Conservation (phyloP, 2,113 vertebrate species). For the cattle (Bos taurus) region DNA sequence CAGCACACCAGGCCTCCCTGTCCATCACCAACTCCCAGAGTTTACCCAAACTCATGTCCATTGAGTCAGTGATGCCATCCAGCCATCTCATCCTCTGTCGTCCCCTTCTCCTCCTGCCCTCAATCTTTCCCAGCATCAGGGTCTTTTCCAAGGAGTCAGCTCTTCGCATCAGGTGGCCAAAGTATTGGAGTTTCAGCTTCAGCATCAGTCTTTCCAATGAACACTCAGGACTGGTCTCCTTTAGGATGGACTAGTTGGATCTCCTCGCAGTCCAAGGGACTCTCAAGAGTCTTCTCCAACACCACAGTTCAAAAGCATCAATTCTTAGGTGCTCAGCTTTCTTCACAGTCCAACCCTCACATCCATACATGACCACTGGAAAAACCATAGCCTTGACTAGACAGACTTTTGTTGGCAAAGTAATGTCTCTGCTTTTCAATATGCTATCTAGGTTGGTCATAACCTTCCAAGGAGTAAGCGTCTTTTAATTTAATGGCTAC, state of each 20-base stretch:
- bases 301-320: background rate
- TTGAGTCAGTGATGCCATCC: background rate
- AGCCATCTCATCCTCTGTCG: background rate
- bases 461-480: background rate
- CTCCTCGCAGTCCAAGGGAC: background rate
- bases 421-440: background rate
- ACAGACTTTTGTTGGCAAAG: background rate
- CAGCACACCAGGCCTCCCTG: background rate
- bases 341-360: background rate
- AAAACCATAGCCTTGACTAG: background rate
- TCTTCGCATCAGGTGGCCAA: background rate
- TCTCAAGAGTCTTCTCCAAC: background rate
- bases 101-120: background rate
- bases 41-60: background rate
- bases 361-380: background rate
- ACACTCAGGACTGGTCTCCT: background rate
- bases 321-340: fast-evolving
- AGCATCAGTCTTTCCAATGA: background rate
- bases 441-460: background rate
- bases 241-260: background rate
- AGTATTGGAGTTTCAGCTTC: background rate
- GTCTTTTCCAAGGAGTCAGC: background rate
- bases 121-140: background rate
- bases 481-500: background rate
- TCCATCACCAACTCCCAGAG: background rate